phyloP scores from a whole-genome alignment of 1,140 invertebrate species.

The Diachasmimorpha longicaudata region DNA sequence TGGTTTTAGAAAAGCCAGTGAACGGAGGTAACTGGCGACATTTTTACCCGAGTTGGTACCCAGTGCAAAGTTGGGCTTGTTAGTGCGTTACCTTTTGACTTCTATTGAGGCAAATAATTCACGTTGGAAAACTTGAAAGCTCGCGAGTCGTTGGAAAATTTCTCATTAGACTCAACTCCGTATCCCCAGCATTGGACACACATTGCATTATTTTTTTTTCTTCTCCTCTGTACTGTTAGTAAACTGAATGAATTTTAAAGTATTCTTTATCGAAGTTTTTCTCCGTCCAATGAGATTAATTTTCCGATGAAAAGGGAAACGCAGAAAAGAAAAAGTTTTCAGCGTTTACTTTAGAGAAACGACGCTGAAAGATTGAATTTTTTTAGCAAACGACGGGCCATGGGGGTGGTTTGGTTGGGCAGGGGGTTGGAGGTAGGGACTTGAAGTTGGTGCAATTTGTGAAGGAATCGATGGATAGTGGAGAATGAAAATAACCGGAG shows the following conservation, averaged over 20 bases:
- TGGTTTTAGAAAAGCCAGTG: not conserved
- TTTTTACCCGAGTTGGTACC: not conserved
- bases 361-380: not conserved
- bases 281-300: not conserved
- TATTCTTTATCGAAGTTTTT: not conserved
- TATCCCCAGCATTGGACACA: not conserved
- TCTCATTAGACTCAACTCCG: not conserved
- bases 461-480: not conserved
- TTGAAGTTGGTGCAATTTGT: not conserved
- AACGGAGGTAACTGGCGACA: not conserved
- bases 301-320: not conserved
- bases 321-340: too few relatives aligned
- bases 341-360: too few relatives aligned
- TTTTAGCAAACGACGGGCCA: not conserved
- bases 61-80: conserved; percentile 10
- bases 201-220: not conserved
- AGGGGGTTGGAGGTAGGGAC: too few relatives aligned
- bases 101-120: conserved; percentile 27
- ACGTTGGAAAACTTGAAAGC: conserved; percentile 12
- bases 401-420: too few relatives aligned
- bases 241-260: not conserved
- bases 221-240: not conserved
- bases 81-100: conserved; percentile 21
- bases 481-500: not conserved
- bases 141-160: not conserved